Base-by-base conservation (phyloP, 2,888 invertebrate genomes). In the Sarcophaga caerulescens region DNA sequence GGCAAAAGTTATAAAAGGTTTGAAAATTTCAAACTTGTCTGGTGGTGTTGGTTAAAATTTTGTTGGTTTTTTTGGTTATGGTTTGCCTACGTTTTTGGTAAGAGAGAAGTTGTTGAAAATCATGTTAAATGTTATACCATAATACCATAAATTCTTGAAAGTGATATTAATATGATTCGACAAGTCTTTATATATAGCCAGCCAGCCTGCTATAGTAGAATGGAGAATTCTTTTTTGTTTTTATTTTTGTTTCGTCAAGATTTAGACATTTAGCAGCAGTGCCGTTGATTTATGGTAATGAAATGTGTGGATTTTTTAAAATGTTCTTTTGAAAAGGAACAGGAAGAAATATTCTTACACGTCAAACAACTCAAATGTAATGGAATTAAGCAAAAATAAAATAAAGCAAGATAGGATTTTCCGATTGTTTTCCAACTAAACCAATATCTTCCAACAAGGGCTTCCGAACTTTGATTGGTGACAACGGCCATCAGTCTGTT, bases 121-220 rank as follows among this genome's bases (percentile, higher is more conserved):
- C 86, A 86, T 86, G 86, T 86, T 81, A 75, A 69, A 79, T 80
- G 75, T 84, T 80, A 75, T 75, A 80, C 69, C 79, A 79, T 60
- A 79, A 84, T 75, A 75, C 75, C 79, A 75, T 80, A 84, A 84
- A 84, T 84, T 79, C 74, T 84, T 84, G 19, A 79, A 84, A 80
- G 79, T 80, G 79, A 75, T 84, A 78, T 84, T 84, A 78, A 83
- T 83, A 83, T 78, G 68, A 73, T 83, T 78, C 78, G 83, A 78
- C 83, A 78, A 83, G 78, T 83, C 60, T 70, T 70, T 82, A 77
- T 35, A 82, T 78, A 83, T 83, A 78, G 77, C 73, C 66, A 35
- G 35, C 35, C 35, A 35, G 35, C 35, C 35, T 35, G 1, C 8
- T 35, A 35, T 10, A 35, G 35, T 35, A 35, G 35, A 10, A 35